Evolutionary conservation across 2,888 invertebrate species (phyloP), one percentile per base, ranked within the genome.

Genomic region (Hybos culiciformis): DNA sequence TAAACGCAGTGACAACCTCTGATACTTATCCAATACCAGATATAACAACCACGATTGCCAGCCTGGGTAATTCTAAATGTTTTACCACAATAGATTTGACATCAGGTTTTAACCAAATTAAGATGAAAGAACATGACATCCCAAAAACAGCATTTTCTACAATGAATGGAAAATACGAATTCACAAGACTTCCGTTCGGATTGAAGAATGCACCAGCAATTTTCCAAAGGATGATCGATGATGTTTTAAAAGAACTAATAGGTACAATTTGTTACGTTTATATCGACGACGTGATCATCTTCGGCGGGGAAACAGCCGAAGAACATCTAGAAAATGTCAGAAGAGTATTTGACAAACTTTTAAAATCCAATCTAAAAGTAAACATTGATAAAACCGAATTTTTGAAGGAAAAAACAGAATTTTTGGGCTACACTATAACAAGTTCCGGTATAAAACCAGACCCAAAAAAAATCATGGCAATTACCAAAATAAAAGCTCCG

Each of bases 221-320:
- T 4, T 41, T 44, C 14, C 40, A 44, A 23, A 20, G 44, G 21
- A 44, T 37, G 37, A 44, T 40, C 2, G 41, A 44, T 19, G 37
- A 40, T 23, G 41, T 44, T 3, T 19, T 44, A 2, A 40, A 41
- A 32, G 31, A 18, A 21, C 32, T 26, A 4, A 24, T 39, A 4
- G 34, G 44, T 3, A 37, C 40, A 24, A 40, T 44, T 14, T 43
- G 39, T 12, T 43, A 34, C 19, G 43, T 40, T 3, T 39, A 43
- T 14, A 43, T 39, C 5, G 34, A 39, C 26, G 39, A 43, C 2
- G 23, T 43, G 3, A 43, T 43, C n/a, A 34, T 34, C 14, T 41
- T 43, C 18, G 34, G 36, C 5, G 31, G 31, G 18, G 18, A 39
- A 33, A 26, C 26, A 8, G 36, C 38, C 14, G 37, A 36, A 6